Evolutionary conservation across 30 jellyfish, hydroid and myxozoan species (phyloP), one percentile per base, ranked within the genome.

Genomic region (Hydractinia symbiolongicarpus): DNA sequence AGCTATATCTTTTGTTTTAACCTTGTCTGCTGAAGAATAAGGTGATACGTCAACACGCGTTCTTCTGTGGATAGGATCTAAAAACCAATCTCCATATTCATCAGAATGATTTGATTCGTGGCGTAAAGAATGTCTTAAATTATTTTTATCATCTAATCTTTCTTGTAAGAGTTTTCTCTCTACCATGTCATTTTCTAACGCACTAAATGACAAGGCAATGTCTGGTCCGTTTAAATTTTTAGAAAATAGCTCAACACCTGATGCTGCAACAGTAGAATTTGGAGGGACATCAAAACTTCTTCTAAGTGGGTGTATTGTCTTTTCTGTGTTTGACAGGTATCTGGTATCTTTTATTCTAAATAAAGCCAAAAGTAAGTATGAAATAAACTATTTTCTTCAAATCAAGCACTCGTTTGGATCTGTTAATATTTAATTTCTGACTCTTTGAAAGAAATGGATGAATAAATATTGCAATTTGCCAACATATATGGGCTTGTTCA

Each of bases 31-130:
- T 66, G 82, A 69, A 5, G 54, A 72, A 11, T 66, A 52, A 49
- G 82, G 66, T 51, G 84, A 88, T n/a, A 83, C 50, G 4, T 57
- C 82, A 10, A 62, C 83, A 20, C n/a, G 50, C 15, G 88, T 86
- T 21, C 95, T 82, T 50, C 81, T 86, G 9, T 71, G 53, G 9
- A 79, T 50, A 9, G 95, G 95, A 55, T 82, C 76, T 49, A 81
- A 15, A 61, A 68, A 86, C 95, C 95, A 86, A 4, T 50, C 73
- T 15, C 50, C 49, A 50, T 66, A 44, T 13, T 64, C 74, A 64
- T 64, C 74, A 30, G 44, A 30, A 30, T 30, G 44, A 30, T 30
- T 30, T 30, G 44, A 30, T 30, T 30, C 44, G 44, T 30, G 2
- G 44, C 44, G 44, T 30, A 30, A 30, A 30, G 44, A 30, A 30